These are phyloP conservation scores for Rutilus rutilus DNA, from an alignment of 2,113 vertebrate species.

Conservation along the genomic window DNA sequence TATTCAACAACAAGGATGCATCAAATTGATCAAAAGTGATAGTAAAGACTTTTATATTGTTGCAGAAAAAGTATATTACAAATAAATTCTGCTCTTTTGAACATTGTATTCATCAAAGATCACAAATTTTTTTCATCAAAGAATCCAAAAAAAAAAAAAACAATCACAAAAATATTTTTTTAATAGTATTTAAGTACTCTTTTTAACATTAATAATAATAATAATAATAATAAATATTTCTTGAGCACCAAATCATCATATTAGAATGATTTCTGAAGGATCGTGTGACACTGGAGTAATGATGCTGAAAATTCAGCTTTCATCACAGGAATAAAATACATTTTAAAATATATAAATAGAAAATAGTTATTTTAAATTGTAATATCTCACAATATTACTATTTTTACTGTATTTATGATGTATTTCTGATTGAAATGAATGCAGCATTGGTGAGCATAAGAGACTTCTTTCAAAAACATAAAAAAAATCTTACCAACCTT, in stretches of 20 bases:
- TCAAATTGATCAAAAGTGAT: not conserved
- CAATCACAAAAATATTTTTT: not conserved
- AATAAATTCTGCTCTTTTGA: not conserved
- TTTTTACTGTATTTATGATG: not conserved
- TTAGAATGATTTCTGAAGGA: not conserved
- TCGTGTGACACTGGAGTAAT: not conserved
- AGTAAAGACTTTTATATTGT: not conserved
- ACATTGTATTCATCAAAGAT: not conserved
- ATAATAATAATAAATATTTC: not conserved
- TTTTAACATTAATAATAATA: not conserved
- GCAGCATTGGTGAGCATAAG: not conserved
- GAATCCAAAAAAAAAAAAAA: not conserved
- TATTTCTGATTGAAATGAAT: not conserved
- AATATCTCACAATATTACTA: not conserved
- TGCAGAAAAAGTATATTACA: not conserved
- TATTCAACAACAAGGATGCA: not conserved
- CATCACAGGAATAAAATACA: not conserved
- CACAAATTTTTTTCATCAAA: too few species aligned
- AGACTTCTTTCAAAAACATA: not conserved
- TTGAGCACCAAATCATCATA: not conserved
- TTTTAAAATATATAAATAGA: not conserved
- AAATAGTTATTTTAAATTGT: not conserved
- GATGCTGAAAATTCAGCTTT: not conserved
- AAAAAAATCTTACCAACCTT: not conserved
- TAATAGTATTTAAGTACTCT: not conserved